These are phyloP conservation scores for Sander lucioperca DNA, from an alignment of 2,113 vertebrate species.

Conservation along the genomic window DNA sequence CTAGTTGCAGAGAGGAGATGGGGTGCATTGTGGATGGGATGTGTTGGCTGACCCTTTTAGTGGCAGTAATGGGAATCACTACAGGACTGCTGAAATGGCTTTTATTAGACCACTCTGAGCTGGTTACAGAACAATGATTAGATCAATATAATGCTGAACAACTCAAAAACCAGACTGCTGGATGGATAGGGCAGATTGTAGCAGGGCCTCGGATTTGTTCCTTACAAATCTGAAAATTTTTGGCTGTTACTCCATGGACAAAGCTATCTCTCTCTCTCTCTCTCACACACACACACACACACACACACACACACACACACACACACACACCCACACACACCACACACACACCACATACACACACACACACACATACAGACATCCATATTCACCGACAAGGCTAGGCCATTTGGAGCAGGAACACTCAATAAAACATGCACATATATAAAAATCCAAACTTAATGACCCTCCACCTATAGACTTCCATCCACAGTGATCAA, in stretches of 20 bases:
- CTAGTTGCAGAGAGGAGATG: constrained; percentile 5
- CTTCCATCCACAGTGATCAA: constrained; percentile 60
- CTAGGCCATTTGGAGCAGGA: constrained; percentile 6
- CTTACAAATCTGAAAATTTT: constrained; percentile 30
- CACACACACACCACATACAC: neutral
- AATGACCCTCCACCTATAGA: constrained; percentile 26
- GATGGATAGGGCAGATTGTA: constrained; percentile 22
- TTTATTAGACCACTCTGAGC: constrained; percentile 52
- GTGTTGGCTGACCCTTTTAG: constrained; percentile 37
- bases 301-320: neutral
- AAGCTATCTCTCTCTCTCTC: too few relatives aligned
- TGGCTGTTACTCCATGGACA: neutral
- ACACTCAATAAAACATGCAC: constrained; percentile 36
- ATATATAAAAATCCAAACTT: constrained; percentile 34
- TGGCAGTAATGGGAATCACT: constrained; percentile 55
- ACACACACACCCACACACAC: neutral
- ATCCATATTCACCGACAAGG: neutral
- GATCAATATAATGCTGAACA: constrained; percentile 67
- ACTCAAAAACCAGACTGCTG: constrained; percentile 34
- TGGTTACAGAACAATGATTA: constrained; percentile 63
- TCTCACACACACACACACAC: neutral
- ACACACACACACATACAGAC: neutral
- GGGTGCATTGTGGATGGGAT: neutral
- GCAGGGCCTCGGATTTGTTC: constrained; percentile 18
- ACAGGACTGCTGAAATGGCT: constrained; percentile 43